Percentiles rank a stretch among this genome's conserved stretches.
Evolutionary conservation across 2,888 invertebrate species (phyloP).

Genomic region (Abrostola triplasia): DNA sequence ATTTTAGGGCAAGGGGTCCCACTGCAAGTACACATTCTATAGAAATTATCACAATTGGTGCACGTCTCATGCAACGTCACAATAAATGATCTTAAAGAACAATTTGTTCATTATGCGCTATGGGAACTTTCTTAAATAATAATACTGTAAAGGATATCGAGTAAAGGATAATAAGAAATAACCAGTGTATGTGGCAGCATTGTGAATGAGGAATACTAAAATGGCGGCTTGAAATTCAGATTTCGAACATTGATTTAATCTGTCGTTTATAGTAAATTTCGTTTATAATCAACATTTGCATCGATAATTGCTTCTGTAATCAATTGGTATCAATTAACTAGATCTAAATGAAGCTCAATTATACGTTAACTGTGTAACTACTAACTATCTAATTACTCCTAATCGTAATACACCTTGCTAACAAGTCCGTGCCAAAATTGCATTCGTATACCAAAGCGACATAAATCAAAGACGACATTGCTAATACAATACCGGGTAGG

Average conservation of each 20-base stretch:
- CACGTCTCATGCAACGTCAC: constrained; percentile 64
- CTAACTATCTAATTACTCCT: not conserved
- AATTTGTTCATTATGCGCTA: constrained; percentile 58
- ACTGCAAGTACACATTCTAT: constrained; percentile 61
- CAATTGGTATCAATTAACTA: no score
- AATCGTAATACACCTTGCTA: not conserved
- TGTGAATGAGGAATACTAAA: not conserved
- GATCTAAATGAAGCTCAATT: no score
- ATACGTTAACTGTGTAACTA: not conserved
- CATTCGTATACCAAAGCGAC: constrained; percentile 4
- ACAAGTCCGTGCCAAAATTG: constrained; percentile 10
- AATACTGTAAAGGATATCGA: constrained; percentile 6
- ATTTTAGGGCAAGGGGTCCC: constrained; percentile 66
- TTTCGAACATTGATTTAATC: not conserved
- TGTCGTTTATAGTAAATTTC: no score
- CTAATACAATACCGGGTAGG: constrained; percentile 62
- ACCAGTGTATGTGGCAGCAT: not conserved
- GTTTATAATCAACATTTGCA: no score
- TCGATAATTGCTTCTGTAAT: no score
- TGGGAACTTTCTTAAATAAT: constrained; percentile 58
- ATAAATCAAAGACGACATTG: constrained; percentile 53
- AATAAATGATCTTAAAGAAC: constrained; percentile 55
- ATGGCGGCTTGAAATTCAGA: not conserved
- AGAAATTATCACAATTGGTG: constrained; percentile 62
- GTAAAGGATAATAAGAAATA: not conserved